A percentile compares a stretch with the other conserved stretches of the same genome.
These are phyloP conservation scores for Indicator indicator DNA, from an alignment of 2,113 vertebrate species.

Conservation along the genomic window DNA sequence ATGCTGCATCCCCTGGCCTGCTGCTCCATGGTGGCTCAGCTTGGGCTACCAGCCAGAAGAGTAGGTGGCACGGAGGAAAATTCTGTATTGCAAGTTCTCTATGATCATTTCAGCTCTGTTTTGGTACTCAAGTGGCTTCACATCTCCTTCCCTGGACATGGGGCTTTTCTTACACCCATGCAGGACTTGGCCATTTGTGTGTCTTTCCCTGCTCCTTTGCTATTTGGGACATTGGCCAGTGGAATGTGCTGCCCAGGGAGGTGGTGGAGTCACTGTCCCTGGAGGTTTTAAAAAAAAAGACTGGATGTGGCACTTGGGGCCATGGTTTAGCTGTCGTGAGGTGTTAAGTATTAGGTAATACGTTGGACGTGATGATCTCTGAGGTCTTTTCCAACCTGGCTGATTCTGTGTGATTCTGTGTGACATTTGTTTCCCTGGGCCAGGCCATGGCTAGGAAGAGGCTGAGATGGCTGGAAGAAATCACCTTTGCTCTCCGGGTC, in stretches of 20 bases:
- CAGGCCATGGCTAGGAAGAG: neutral
- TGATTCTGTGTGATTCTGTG: too few relatives aligned
- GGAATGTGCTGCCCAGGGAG: too few relatives aligned
- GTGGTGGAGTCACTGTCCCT: too few relatives aligned
- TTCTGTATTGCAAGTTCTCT: neutral
- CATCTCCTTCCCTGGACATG: neutral
- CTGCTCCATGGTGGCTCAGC: fast-evolving
- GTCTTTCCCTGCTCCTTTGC: neutral
- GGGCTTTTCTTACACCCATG: neutral
- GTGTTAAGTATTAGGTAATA: too few relatives aligned
- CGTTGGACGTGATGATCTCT: too few relatives aligned
- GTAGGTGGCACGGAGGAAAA: neutral
- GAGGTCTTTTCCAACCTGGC: too few relatives aligned
- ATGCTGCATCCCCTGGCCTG: fast-evolving
- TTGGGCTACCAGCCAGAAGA: neutral
- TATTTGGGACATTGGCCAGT: neutral
- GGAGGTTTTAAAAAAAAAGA: too few relatives aligned
- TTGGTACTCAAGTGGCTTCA: neutral
- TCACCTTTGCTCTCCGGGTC: neutral
- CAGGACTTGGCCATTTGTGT: neutral
- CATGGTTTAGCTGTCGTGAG: too few relatives aligned
- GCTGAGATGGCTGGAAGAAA: neutral
- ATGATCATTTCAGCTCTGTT: neutral
- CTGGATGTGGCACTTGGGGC: too few relatives aligned
- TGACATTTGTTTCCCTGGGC: neutral